Evolutionary conservation across 1,140 invertebrate genomes (phyloP), one percentile per base, ranked within the genome.

Genomic region (Hylyphantes graminicola): DNA sequence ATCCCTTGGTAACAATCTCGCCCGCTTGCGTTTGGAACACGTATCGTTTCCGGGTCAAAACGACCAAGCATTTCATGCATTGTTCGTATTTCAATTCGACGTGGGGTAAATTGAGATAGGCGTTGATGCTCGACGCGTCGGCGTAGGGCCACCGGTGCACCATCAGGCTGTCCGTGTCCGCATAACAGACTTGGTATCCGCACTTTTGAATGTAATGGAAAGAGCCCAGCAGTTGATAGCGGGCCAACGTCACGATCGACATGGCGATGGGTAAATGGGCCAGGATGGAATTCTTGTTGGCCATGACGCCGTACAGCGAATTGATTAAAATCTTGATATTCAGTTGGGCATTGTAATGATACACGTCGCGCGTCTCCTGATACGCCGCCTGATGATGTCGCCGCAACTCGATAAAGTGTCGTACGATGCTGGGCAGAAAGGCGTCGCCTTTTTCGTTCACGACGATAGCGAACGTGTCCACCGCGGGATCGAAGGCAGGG

Each of bases 261-360:
- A n/a, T n/a, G n/a, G n/a, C n/a, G n/a, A n/a, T n/a, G n/a, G n/a
- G n/a, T n/a, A n/a, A n/a, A n/a, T n/a, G n/a, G n/a, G n/a, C n/a
- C n/a, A n/a, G n/a, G 0, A 59, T 12, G 0, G 65, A 81, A 13
- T 81, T 55, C 15, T 81, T 70, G n/a, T 17, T 59, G 2, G 67
- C 78, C 55, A 73, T 70, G 0, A 73, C 48, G 6, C 78, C 65
- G 9, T 70, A 81, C 5, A 81, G n/a, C 0, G 68, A 81, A 53
- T 81, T 73, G 55, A 81, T 63, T 51, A 73, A 61, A 63, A 73
- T 72, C 35, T 81, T 81, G 0, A 81, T 73, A 12, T 55, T 13
- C 0, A 72, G 10, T 54, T 81, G 68, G 11, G n/a, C 67, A 63
- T 81, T 81, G 57, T 81, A 72, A 73, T 81, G 78, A 8, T 55